Conservation (phyloP, 2,797 vertebrate species). For the Rhynchotus rufescens region DNA sequence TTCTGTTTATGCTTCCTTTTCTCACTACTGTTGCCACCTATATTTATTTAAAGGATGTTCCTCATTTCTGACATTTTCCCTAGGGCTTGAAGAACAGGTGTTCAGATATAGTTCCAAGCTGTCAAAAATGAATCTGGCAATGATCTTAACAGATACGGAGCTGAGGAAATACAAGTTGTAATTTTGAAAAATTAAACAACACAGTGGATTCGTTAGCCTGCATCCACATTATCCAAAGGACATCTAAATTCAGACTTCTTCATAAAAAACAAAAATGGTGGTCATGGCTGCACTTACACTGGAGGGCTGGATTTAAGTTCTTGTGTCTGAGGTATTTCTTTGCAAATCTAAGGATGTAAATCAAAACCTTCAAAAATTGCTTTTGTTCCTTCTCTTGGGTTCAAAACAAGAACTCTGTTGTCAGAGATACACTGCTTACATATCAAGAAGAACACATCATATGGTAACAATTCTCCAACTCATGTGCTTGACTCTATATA, state of each 20-base stretch:
- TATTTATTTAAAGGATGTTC: constrained; percentile 33
- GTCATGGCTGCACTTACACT: neutral
- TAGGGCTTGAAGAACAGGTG: constrained; percentile 31
- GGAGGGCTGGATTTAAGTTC: neutral
- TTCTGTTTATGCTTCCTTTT: constrained; percentile 16
- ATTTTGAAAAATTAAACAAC: constrained; percentile 17
- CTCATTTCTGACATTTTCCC: constrained; percentile 23
- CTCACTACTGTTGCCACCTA: neutral
- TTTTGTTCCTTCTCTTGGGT: neutral
- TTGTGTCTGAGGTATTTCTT: neutral
- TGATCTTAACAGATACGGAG: neutral
- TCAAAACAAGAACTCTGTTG: neutral
- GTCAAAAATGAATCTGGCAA: constrained; percentile 30
- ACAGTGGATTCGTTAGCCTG: neutral
- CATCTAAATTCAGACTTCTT: neutral
- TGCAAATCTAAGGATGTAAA: neutral
- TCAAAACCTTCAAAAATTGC: neutral
- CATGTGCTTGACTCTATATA: neutral
- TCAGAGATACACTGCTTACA: neutral
- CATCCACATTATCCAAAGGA: neutral
- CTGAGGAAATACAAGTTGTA: neutral
- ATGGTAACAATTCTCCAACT: neutral
- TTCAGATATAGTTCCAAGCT: constrained; percentile 23
- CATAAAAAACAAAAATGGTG: neutral
- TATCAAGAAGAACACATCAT: neutral